A percentile compares a stretch with the other conserved stretches of the same genome.
Conservation (phyloP, 2,888 invertebrate species). For the Eustalomyia histrio region DNA sequence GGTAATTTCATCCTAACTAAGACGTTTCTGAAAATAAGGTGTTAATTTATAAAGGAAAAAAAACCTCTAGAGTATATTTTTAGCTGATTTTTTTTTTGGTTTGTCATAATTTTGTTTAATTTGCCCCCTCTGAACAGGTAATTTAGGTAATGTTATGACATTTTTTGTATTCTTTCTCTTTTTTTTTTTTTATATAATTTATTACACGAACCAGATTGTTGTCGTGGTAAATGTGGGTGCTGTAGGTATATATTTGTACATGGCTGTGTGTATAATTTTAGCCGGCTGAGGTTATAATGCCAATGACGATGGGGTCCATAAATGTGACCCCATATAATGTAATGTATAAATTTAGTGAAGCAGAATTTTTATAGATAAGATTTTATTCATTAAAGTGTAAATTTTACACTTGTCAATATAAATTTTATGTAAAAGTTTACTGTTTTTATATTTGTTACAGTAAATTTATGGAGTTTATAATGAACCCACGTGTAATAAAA, state of each 20-base stretch:
- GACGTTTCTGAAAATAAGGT: slow-evolving; percentile 68
- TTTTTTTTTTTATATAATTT: slow-evolving; percentile 69
- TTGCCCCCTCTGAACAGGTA: slow-evolving; percentile 69
- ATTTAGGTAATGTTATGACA: slow-evolving; percentile 76
- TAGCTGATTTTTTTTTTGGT: slow-evolving; percentile 49
- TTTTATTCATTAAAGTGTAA: slow-evolving; percentile 57
- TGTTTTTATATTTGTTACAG: background rate
- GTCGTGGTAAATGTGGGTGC: background rate
- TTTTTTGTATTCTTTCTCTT: background rate
- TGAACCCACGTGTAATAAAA: no score
- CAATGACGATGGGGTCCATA: slow-evolving; percentile 39
- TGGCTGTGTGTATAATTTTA: slow-evolving; percentile 7
- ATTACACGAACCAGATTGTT: slow-evolving; percentile 67
- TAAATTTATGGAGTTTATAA: no score
- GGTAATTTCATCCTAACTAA: background rate
- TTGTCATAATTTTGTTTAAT: slow-evolving; percentile 12
- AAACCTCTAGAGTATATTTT: slow-evolving; percentile 31
- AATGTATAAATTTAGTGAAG: slow-evolving; percentile 56
- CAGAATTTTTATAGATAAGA: slow-evolving; percentile 58
- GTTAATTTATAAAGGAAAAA: slow-evolving; percentile 73
- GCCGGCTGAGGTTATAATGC: slow-evolving; percentile 35
- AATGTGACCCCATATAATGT: slow-evolving; percentile 37
- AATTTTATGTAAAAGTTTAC: slow-evolving; percentile 22
- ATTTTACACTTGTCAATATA: slow-evolving; percentile 52
- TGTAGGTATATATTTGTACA: background rate